phyloP scores from a whole-genome alignment of 2,113 vertebrate genomes.

The Columba janthina region DNA sequence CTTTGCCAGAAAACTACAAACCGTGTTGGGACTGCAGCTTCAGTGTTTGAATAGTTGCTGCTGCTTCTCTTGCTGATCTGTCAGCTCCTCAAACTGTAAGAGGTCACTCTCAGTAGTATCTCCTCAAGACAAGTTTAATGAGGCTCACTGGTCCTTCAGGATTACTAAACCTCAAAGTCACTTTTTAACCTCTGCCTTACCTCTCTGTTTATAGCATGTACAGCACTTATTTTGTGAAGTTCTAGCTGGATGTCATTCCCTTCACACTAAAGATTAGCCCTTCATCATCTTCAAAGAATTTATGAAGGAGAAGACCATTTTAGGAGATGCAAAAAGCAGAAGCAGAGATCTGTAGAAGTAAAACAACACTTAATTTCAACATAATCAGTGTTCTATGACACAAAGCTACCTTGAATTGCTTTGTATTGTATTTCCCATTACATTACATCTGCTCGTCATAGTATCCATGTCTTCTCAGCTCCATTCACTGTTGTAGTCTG shows the following conservation, averaged over 20 bases:
- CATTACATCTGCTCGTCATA: rapidly evolving
- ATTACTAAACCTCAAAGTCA: not conserved
- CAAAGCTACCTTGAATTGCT: not conserved
- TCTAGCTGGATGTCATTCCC: not conserved
- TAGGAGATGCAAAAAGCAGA: not conserved
- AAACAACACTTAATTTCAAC: not conserved
- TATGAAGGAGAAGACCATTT: not conserved
- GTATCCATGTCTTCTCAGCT: not conserved
- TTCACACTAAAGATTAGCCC: not conserved
- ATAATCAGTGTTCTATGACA: not conserved
- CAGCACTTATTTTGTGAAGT: not conserved
- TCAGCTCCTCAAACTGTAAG: not conserved
- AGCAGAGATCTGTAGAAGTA: not conserved
- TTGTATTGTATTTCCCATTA: not conserved
- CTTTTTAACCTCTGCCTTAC: not conserved
- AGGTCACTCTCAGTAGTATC: not conserved
- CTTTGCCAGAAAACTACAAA: not conserved
- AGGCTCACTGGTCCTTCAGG: not conserved
- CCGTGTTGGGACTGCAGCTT: rapidly evolving
- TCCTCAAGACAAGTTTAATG: not conserved
- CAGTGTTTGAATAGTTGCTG: not conserved
- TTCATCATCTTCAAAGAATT: not conserved
- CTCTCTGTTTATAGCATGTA: not conserved
- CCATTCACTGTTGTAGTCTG: not conserved
- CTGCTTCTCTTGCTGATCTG: not conserved